phyloP scores from a whole-genome alignment of 2,113 vertebrate genomes.

The Zosterops lateralis region DNA sequence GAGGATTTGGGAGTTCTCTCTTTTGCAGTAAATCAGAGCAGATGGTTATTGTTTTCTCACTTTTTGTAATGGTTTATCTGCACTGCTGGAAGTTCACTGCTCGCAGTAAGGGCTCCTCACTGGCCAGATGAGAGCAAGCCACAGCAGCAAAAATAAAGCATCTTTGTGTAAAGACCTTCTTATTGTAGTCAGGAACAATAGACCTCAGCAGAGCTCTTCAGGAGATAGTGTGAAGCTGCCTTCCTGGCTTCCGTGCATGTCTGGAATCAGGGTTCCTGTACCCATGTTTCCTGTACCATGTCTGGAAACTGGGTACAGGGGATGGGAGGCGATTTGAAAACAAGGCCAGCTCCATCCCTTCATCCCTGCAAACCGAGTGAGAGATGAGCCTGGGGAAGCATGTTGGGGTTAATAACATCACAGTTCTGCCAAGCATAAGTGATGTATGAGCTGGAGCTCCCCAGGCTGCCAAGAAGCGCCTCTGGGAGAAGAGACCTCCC shows the following conservation, averaged over 20 bases:
- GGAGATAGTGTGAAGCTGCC: neutral
- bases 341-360: neutral
- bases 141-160: slow-evolving; percentile 26
- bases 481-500: neutral
- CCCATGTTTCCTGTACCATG: no score
- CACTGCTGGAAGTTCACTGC: slow-evolving; percentile 37
- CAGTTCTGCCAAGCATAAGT: neutral
- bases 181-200: slow-evolving; percentile 26
- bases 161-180: slow-evolving; percentile 20
- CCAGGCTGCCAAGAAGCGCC: neutral
- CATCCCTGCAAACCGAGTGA: fast-evolving
- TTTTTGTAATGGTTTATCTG: slow-evolving; percentile 43
- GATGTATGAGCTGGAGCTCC: neutral
- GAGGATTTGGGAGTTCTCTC: neutral
- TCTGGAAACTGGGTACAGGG: neutral
- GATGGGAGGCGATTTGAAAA: neutral
- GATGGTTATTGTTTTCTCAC: slow-evolving; percentile 53
- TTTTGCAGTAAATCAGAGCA: slow-evolving; percentile 50
- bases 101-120: neutral
- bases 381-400: neutral
- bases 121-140: slow-evolving; percentile 42
- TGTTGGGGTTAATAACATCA: neutral
- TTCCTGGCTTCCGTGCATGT: neutral
- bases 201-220: neutral
- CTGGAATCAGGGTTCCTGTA: neutral